Evolutionary conservation across 2,888 invertebrate species (phyloP).

Genomic region (Stenodema calcarata): DNA sequence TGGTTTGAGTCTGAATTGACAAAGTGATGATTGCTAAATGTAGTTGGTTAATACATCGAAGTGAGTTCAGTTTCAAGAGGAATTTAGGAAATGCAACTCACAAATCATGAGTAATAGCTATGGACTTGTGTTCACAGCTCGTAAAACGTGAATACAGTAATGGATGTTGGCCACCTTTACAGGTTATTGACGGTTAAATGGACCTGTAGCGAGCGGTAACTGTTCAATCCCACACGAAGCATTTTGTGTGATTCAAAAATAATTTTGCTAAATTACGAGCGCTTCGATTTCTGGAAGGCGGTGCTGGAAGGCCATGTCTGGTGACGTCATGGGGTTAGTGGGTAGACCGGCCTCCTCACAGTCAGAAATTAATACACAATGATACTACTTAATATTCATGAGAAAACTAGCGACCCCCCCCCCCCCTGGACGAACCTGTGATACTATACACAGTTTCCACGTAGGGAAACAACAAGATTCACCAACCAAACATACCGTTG

Average conservation of each 20-base stretch:
- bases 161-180: background rate
- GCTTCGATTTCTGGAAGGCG: slow-evolving; percentile 2
- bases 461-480: background rate
- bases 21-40: too few species aligned
- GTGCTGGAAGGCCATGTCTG: background rate
- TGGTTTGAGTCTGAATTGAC: too few species aligned
- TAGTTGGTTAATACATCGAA: too few species aligned
- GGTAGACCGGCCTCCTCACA: slow-evolving; percentile 34
- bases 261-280: background rate
- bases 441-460: slow-evolving; percentile 28
- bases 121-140: background rate
- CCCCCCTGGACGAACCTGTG: background rate
- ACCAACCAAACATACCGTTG: background rate
- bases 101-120: background rate
- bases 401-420: background rate
- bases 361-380: slow-evolving; percentile 39
- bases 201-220: background rate
- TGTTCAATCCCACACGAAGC: background rate
- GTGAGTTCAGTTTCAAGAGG: too few species aligned
- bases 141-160: background rate
- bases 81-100: too few species aligned
- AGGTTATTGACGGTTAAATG: background rate
- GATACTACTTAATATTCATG: slow-evolving; percentile 32
- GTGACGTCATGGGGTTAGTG: slow-evolving; percentile 19
- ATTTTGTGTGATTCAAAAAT: background rate